These are phyloP conservation scores for Cossypha heuglini DNA, from an alignment of 2,797 vertebrate genomes.

Conservation along the genomic window DNA sequence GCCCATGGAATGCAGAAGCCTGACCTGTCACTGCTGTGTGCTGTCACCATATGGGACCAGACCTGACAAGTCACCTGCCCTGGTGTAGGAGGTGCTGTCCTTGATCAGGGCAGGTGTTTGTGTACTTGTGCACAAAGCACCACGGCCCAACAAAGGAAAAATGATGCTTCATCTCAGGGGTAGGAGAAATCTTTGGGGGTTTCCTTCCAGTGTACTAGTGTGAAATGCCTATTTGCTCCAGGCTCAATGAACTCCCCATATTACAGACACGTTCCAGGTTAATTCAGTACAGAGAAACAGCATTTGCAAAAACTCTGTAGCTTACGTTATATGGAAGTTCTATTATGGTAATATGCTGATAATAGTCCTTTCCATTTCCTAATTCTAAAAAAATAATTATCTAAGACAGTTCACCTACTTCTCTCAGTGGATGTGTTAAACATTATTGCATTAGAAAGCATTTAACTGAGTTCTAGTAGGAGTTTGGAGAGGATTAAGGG, in stretches of 20 bases:
- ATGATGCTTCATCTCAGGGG: not conserved
- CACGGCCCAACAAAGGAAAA: rapidly evolving
- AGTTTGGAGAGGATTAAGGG: not conserved
- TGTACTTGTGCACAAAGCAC: rapidly evolving
- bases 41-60: not conserved
- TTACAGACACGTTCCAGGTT: not conserved
- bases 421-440: not conserved
- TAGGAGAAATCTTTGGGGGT: not conserved
- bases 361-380: not conserved
- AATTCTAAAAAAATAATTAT: not conserved
- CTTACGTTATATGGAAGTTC: not conserved
- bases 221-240: not conserved
- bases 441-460: not conserved
- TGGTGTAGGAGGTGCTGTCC: not conserved
- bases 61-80: rapidly evolving
- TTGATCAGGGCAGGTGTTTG: not conserved
- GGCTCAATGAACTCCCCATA: not conserved
- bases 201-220: not conserved
- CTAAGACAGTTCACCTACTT: not conserved
- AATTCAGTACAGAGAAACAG: not conserved
- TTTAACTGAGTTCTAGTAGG: not conserved
- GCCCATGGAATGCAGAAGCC: rapidly evolving
- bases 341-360: not conserved
- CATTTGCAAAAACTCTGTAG: not conserved
- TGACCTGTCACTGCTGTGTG: not conserved